phyloP scores from a whole-genome alignment of 2,113 vertebrate species.

The Progne subis region DNA sequence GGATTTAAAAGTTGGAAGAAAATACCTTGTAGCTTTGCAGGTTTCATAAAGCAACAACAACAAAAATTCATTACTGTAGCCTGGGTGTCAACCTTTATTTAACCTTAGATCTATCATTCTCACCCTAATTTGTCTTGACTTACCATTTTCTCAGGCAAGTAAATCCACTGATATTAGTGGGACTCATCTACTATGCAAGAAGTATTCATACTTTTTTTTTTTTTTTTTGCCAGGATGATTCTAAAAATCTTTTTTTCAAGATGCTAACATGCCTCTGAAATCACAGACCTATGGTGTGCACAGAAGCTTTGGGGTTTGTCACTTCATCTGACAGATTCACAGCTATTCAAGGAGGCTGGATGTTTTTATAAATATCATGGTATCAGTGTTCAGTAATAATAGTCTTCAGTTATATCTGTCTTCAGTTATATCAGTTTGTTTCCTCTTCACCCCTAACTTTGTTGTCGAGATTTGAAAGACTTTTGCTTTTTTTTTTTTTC shows the following conservation, averaged over 20 bases:
- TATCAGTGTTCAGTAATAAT: neutral
- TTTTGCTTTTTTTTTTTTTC: neutral
- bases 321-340: neutral
- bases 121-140: neutral
- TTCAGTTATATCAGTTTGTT: neutral
- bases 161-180: neutral
- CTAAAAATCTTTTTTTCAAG: neutral
- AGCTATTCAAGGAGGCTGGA: neutral
- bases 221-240: neutral
- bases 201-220: neutral
- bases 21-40: neutral
- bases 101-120: neutral
- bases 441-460: neutral
- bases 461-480: neutral
- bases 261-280: neutral
- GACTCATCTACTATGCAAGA: neutral
- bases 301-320: neutral
- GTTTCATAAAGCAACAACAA: neutral
- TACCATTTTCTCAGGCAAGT: neutral
- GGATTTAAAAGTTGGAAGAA: neutral
- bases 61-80: constrained; percentile 13
- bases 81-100: neutral
- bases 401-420: neutral
- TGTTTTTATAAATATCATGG: neutral
- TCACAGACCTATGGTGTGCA: neutral